Evolutionary conservation across 2,797 vertebrate genomes (phyloP).

Genomic region (Aldrovandia affinis): DNA sequence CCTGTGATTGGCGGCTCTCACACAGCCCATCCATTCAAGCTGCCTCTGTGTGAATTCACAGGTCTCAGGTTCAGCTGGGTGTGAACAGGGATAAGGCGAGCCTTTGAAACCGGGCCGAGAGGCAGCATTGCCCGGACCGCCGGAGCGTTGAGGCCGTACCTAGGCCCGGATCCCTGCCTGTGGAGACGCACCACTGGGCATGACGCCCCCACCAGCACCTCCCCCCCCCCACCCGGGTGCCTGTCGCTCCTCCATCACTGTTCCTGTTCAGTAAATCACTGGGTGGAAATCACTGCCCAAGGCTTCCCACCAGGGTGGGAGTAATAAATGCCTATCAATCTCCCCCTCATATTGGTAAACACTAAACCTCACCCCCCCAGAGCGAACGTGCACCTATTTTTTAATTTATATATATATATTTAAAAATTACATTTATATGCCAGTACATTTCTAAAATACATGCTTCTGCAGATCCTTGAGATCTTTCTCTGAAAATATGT

Average conservation of each 20-base stretch:
- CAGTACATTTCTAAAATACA: too few species aligned
- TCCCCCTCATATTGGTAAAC: neutral
- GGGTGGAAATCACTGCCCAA: neutral
- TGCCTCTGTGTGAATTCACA: conserved; percentile 55
- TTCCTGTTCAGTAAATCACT: neutral
- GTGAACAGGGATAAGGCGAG: neutral
- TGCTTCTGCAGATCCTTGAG: too few species aligned
- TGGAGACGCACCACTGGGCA: neutral
- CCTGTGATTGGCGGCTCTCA: conserved; percentile 72
- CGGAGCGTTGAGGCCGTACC: neutral
- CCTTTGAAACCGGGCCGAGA: neutral
- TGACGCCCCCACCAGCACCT: neutral
- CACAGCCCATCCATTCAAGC: conserved; percentile 62
- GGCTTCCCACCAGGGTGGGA: neutral
- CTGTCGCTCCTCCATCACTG: neutral
- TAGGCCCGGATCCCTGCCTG: neutral
- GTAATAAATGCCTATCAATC: neutral
- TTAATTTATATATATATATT: too few species aligned
- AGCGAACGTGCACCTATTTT: too few species aligned
- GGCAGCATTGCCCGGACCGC: neutral
- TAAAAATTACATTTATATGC: too few species aligned
- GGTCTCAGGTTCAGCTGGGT: conserved; percentile 1
- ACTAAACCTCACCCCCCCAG: neutral
- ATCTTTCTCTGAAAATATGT: too few species aligned
- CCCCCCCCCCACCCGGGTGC: neutral